phyloP scores from a whole-genome alignment of 1,140 invertebrate species.

The Rhagoletis zephyria region DNA sequence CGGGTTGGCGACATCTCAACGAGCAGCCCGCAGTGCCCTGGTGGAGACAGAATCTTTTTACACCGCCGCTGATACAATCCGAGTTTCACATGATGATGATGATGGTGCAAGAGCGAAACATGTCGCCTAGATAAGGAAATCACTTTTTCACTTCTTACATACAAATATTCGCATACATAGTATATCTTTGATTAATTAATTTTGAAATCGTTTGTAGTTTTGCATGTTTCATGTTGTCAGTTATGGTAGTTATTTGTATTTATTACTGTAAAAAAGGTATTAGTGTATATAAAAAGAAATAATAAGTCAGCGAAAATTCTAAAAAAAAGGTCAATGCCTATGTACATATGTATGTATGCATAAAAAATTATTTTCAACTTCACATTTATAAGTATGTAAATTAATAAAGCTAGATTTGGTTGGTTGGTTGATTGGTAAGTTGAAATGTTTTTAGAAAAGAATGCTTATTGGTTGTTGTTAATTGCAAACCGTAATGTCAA shows the following conservation, averaged over 20 bases:
- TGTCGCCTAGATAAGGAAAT: constrained; percentile 61
- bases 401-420: not conserved
- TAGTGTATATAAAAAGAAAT: not conserved
- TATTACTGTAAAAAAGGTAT: not conserved
- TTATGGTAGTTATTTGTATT: constrained; percentile 42
- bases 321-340: no score
- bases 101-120: constrained; percentile 66
- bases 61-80: constrained; percentile 56
- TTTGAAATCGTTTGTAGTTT: not conserved
- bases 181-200: not conserved
- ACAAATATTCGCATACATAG: not conserved
- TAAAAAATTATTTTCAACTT: not conserved
- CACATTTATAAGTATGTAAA: not conserved
- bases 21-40: constrained; percentile 58
- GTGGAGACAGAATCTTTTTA: constrained; percentile 59
- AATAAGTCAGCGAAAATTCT: no score
- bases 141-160: not conserved
- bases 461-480: no score
- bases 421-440: not conserved
- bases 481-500: no score
- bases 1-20: constrained; percentile 40
- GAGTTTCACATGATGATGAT: constrained; percentile 57
- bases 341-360: no score
- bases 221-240: constrained; percentile 16
- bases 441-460: not conserved